These are phyloP conservation scores for Plagiodera versicolora DNA, from an alignment of 2,888 invertebrate genomes.

Conservation along the genomic window DNA sequence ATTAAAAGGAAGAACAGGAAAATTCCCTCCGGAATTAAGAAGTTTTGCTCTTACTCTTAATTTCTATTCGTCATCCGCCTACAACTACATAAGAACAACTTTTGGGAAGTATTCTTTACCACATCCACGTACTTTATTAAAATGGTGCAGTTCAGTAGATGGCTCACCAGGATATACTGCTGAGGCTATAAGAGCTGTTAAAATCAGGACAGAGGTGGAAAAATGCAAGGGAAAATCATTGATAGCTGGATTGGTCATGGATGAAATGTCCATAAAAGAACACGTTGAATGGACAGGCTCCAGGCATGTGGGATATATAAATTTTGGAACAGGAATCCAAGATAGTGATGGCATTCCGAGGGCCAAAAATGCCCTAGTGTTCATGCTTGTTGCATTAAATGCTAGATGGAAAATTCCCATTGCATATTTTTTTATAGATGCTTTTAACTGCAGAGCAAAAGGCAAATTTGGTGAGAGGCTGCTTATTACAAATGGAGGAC, in stretches of 20 bases:
- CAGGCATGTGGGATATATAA: conserved; percentile 26
- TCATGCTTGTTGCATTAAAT: conserved; percentile 29
- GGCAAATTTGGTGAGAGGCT: conserved; percentile 20
- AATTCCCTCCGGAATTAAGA: too few relatives aligned
- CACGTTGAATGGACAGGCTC: conserved; percentile 26
- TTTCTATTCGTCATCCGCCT: too few relatives aligned
- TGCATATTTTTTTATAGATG: too few relatives aligned
- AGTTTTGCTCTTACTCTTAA: too few relatives aligned
- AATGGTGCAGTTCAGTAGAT: conserved; percentile 31
- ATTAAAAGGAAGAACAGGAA: too few relatives aligned
- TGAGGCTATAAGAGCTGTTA: conserved; percentile 30
- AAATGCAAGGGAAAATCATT: not conserved
- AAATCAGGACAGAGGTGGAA: conserved; percentile 7
- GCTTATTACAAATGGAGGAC: too few relatives aligned
- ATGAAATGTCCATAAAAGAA: conserved; percentile 35
- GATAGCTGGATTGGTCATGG: conserved; percentile 35
- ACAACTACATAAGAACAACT: conserved; percentile 13
- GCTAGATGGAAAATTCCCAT: conserved; percentile 34
- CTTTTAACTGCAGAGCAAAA: too few relatives aligned
- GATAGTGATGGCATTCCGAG: conserved; percentile 33
- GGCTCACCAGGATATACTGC: conserved; percentile 31
- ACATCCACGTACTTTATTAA: conserved; percentile 25
- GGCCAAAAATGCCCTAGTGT: conserved; percentile 29
- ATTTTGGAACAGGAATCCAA: conserved; percentile 26
- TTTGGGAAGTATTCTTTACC: conserved; percentile 25